phyloP scores from a whole-genome alignment of 2,113 vertebrate species.

The Melanerpes aurifrons region DNA sequence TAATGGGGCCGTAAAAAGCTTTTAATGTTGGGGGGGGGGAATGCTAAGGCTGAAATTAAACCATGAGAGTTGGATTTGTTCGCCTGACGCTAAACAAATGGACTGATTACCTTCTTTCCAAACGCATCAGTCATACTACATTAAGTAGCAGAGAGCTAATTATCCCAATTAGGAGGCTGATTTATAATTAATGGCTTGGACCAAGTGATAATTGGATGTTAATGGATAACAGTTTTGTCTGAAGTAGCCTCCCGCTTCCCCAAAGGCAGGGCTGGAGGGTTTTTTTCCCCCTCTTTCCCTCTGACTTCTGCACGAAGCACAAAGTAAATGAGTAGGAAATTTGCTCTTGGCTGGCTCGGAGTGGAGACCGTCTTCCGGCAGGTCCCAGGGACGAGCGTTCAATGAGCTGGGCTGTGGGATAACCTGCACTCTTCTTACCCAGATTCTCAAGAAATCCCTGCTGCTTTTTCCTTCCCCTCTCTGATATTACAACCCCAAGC shows the following conservation, averaged over 20 bases:
- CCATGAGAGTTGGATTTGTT: constrained; percentile 76
- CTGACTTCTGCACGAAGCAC: neutral
- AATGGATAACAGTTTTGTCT: constrained; percentile 95
- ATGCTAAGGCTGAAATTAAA: constrained; percentile 60
- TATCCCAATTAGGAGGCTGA: constrained; percentile 95
- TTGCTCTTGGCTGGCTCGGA: neutral
- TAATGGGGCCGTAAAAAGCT: constrained; percentile 22
- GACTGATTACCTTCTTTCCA: constrained; percentile 83
- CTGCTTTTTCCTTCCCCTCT: neutral
- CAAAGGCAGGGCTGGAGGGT: constrained; percentile 31
- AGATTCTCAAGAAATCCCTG: neutral
- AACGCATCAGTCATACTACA: constrained; percentile 88
- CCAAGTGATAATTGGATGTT: constrained; percentile 97
- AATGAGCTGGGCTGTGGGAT: neutral
- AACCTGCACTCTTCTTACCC: neutral
- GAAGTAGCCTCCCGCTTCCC: constrained; percentile 66
- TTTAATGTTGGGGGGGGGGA: constrained; percentile 13
- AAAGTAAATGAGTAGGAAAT: constrained; percentile 6
- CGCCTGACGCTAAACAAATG: constrained; percentile 77
- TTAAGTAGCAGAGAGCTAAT: constrained; percentile 92
- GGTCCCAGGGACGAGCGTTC: neutral
- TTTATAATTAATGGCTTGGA: constrained; percentile 97
- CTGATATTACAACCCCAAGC: neutral
- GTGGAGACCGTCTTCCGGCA: neutral
- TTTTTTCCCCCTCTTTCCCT: neutral